Percentiles rank a stretch among this genome's conserved stretches.
These are phyloP conservation scores for Leuciscus idus DNA, from an alignment of 2,113 vertebrate species.

Conservation along the genomic window DNA sequence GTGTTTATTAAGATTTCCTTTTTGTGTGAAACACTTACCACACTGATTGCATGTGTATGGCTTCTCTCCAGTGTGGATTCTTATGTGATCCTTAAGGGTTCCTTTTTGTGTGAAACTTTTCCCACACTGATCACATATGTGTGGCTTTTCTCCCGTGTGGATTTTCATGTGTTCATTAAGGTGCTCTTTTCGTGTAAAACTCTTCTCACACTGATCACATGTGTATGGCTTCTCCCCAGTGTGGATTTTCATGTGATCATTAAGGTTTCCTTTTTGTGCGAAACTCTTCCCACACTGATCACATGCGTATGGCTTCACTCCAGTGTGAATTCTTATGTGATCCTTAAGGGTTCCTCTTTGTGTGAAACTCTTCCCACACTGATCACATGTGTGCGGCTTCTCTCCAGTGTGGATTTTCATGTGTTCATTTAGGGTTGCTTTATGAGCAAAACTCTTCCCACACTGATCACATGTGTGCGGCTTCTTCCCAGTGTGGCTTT, in stretches of 20 bases:
- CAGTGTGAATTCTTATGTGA: not conserved
- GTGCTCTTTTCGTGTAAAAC: not conserved
- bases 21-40: not conserved
- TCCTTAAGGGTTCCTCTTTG: not conserved
- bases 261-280: too few species aligned
- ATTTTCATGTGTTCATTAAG: not conserved
- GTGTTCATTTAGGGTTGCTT: not conserved
- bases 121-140: not conserved
- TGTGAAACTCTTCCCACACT: not conserved
- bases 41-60: not conserved
- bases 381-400: not conserved
- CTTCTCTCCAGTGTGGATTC: not conserved
- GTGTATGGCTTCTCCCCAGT: not conserved
- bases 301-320: not conserved
- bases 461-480: not conserved
- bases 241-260: not conserved
- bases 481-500: not conserved
- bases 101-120: not conserved
- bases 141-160: not conserved
- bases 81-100: not conserved
- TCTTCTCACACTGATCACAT: not conserved
- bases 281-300: not conserved
- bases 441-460: not conserved
- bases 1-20: not conserved
- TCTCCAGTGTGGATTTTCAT: not conserved